Evolutionary conservation across 2,113 vertebrate genomes (phyloP).

Genomic region (Oxyura jamaicensis): DNA sequence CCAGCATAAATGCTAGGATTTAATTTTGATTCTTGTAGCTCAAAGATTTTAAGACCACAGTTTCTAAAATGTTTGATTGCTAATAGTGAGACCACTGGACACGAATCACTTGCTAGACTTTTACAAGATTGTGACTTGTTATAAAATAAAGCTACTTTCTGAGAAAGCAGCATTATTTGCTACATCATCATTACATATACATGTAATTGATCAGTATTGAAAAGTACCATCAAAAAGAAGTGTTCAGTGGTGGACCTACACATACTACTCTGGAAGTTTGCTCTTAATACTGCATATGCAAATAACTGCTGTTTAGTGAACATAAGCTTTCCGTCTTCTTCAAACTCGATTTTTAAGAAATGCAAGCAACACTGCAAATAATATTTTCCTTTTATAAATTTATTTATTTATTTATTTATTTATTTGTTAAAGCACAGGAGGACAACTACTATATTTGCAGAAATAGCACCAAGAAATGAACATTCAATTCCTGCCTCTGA

Average conservation of each 20-base stretch:
- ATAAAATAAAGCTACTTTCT: not conserved
- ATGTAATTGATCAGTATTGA: too few species aligned
- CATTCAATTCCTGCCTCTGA: not conserved
- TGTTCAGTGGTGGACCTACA: not conserved
- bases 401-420: not conserved
- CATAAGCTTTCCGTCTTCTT: not conserved
- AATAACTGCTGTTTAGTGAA: not conserved
- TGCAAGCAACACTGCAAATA: not conserved
- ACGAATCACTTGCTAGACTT: not conserved
- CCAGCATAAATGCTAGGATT: not conserved
- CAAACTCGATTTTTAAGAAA: not conserved
- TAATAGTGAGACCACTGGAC: not conserved
- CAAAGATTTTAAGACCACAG: not conserved
- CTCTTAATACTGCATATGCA: not conserved
- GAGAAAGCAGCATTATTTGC: not conserved
- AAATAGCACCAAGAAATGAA: not conserved
- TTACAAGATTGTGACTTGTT: not conserved
- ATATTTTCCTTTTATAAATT: not conserved
- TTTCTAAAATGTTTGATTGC: not conserved
- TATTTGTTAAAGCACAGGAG: not conserved
- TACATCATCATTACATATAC: too few species aligned
- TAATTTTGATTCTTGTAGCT: conserved; percentile 6
- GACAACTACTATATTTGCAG: not conserved
- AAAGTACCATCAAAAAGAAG: not conserved
- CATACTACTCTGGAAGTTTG: not conserved